Evolutionary conservation across 2,888 invertebrate species (phyloP).

Genomic region (Eupithecia dodoneata): DNA sequence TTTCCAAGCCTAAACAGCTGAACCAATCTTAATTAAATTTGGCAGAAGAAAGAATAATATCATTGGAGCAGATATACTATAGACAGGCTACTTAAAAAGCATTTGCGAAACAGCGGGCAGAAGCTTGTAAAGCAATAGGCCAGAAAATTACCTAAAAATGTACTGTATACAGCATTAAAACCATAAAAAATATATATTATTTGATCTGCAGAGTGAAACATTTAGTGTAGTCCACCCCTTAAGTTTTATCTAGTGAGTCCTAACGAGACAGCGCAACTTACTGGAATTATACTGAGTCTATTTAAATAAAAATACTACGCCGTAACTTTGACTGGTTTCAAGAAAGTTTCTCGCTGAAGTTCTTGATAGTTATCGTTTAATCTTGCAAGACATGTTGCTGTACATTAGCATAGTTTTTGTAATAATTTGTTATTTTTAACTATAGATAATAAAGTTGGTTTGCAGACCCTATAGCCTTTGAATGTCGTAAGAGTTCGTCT

Average conservation of each 20-base stretch:
- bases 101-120: too few relatives aligned
- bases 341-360: constrained; percentile 27
- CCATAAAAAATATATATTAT: not conserved
- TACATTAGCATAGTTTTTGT: not conserved
- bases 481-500: not conserved
- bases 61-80: too few relatives aligned
- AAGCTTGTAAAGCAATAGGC: too few relatives aligned
- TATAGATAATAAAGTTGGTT: too few relatives aligned
- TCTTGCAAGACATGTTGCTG: constrained; percentile 27
- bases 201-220: not conserved
- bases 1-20: too few relatives aligned
- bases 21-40: too few relatives aligned
- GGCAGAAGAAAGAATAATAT: too few relatives aligned
- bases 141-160: too few relatives aligned
- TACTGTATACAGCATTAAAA: not conserved
- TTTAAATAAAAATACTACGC: constrained; percentile 46
- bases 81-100: too few relatives aligned
- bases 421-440: not conserved
- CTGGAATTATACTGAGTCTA: constrained; percentile 45
- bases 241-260: constrained; percentile 72
- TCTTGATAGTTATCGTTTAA: constrained; percentile 32
- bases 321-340: constrained; percentile 32
- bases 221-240: constrained; percentile 52
- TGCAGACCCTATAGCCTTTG: not conserved
- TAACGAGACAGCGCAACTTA: constrained; percentile 65